Percentiles rank a stretch among this genome's conserved stretches.
Evolutionary conservation across 2,113 vertebrate species (phyloP).

Genomic region (Tiliqua scincoides): DNA sequence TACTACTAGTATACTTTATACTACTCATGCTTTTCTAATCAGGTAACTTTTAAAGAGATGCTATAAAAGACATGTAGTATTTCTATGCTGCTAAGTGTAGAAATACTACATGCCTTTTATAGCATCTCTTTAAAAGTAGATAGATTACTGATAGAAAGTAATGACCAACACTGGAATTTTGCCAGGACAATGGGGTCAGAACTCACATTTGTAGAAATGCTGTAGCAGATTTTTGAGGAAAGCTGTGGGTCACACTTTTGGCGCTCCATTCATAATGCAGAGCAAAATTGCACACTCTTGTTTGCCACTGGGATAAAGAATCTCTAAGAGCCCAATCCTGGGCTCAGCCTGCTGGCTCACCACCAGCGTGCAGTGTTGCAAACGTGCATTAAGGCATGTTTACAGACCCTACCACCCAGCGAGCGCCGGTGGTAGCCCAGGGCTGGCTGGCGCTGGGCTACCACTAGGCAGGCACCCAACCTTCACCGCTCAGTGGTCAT

Average conservation of each 20-base stretch:
- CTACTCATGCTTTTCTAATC: background rate
- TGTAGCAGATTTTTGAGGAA: background rate
- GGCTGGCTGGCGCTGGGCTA: too few relatives aligned
- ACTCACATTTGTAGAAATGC: background rate
- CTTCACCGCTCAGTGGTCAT: too few relatives aligned
- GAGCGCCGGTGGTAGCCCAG: too few relatives aligned
- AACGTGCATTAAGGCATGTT: too few relatives aligned
- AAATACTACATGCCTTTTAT: background rate
- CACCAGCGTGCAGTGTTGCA: too few relatives aligned
- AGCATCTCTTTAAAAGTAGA: slow-evolving; percentile 2
- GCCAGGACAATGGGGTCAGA: background rate
- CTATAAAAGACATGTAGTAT: slow-evolving; percentile 1
- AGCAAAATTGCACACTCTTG: background rate
- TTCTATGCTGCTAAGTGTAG: background rate
- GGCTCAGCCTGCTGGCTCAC: too few relatives aligned
- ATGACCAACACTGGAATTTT: slow-evolving; percentile 13
- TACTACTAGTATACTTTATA: too few relatives aligned
- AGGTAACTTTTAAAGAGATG: slow-evolving; percentile 2
- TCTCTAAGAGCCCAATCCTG: too few relatives aligned
- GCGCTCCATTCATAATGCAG: too few relatives aligned
- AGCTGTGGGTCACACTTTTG: background rate
- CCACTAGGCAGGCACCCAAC: too few relatives aligned
- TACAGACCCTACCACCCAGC: too few relatives aligned
- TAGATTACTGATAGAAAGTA: background rate
- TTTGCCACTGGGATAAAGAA: background rate